A percentile compares a stretch with the other conserved stretches of the same genome.
Evolutionary conservation across 2,888 invertebrate species (phyloP).

Genomic region (Mythimna impura): DNA sequence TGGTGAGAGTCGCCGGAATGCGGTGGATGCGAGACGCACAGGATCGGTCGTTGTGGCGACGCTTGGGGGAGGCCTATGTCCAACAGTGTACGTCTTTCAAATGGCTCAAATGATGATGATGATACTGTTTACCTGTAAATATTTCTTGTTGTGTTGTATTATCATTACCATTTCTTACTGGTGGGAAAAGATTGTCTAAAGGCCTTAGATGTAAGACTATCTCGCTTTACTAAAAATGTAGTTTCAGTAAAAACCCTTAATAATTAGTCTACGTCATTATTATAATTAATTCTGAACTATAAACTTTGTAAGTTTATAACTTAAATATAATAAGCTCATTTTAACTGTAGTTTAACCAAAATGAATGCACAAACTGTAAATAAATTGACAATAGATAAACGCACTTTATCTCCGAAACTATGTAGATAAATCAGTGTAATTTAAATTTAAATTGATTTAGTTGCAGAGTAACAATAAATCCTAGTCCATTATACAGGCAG

Average conservation of each 20-base stretch:
- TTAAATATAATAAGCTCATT: constrained; percentile 14
- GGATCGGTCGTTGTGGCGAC: no score
- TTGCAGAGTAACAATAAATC: constrained; percentile 37
- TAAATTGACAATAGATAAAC: constrained; percentile 50
- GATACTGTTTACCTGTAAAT: background rate
- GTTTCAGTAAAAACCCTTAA: background rate
- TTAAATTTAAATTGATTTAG: constrained; percentile 62
- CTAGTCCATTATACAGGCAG: constrained; percentile 40
- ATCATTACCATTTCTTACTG: no score
- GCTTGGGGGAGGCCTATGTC: no score
- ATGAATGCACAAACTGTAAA: constrained; percentile 24
- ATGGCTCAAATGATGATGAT: no score
- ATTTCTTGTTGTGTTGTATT: no score
- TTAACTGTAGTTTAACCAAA: constrained; percentile 23
- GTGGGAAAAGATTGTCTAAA: no score
- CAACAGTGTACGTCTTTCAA: no score
- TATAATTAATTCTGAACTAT: background rate
- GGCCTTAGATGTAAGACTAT: no score
- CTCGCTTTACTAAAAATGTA: background rate
- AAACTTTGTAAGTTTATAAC: constrained; percentile 7
- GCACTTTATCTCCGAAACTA: constrained; percentile 44
- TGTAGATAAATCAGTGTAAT: constrained; percentile 50
- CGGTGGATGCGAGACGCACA: no score
- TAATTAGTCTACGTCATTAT: background rate
- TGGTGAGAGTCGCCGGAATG: no score